Evolutionary conservation across 2,888 invertebrate species (phyloP).

Genomic region (Erpobdella octoculata): DNA sequence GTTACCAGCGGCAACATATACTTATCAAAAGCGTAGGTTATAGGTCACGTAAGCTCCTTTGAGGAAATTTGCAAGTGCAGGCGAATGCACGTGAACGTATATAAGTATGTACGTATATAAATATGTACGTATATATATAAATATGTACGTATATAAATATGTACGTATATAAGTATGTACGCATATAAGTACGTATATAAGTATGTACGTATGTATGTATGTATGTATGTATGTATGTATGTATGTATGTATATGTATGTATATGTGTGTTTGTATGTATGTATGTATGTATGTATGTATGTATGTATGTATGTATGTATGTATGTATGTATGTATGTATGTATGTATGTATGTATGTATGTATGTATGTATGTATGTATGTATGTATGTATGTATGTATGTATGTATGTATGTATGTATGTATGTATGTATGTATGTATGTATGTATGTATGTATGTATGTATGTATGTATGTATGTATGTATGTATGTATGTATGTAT

Average conservation of each 20-base stretch:
- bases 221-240: neutral
- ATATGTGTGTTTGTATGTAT: no score
- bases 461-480: slow-evolving; percentile 1
- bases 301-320: slow-evolving; percentile 16
- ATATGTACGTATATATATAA: no score
- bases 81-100: neutral
- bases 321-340: slow-evolving; percentile 31
- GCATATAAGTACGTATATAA: no score
- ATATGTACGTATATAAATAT: no score
- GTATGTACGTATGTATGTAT: no score
- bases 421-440: slow-evolving; percentile 21
- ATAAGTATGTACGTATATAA: no score
- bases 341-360: slow-evolving; percentile 28
- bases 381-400: slow-evolving; percentile 13
- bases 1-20: no score
- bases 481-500: slow-evolving; percentile 1
- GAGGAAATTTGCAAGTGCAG: neutral
- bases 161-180: no score
- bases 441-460: slow-evolving; percentile 1
- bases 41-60: no score
- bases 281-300: slow-evolving; percentile 1
- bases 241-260: no score
- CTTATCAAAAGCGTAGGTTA: no score
- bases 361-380: slow-evolving; percentile 32
- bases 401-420: slow-evolving; percentile 25